Conservation (phyloP, 2,113 vertebrate genomes). For the Notothenia coriiceps region DNA sequence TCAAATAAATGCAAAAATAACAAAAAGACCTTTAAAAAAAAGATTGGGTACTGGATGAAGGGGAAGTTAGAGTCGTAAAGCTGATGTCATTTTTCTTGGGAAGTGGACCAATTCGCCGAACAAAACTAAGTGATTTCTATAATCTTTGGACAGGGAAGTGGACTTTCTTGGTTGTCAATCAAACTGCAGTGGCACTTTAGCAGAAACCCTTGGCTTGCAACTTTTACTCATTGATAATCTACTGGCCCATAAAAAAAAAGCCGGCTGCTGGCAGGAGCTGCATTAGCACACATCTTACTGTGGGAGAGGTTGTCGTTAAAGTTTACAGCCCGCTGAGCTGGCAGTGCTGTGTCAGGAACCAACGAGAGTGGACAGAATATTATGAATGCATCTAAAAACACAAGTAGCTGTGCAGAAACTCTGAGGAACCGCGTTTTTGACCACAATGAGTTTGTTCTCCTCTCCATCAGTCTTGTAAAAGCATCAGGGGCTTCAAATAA, state of each 20-base stretch:
- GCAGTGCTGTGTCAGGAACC: slow-evolving; percentile 41
- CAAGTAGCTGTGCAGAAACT: not conserved
- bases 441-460: not conserved
- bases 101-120: slow-evolving; percentile 33
- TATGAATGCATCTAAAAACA: slow-evolving; percentile 25
- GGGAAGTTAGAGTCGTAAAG: slow-evolving; percentile 43
- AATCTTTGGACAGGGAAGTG: slow-evolving; percentile 50
- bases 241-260: slow-evolving; percentile 37
- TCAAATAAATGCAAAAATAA: too few relatives aligned
- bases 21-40: not conserved
- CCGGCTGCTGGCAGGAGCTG: slow-evolving; percentile 42
- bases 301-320: slow-evolving; percentile 56
- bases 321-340: slow-evolving; percentile 67
- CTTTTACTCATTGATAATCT: slow-evolving; percentile 51
- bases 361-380: slow-evolving; percentile 47
- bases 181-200: slow-evolving; percentile 19
- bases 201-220: slow-evolving; percentile 27
- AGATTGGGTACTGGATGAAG: not conserved
- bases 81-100: slow-evolving; percentile 75
- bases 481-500: slow-evolving; percentile 16
- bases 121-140: slow-evolving; percentile 82
- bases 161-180: slow-evolving; percentile 36
- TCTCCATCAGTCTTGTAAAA: not conserved
- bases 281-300: slow-evolving; percentile 43
- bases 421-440: slow-evolving; percentile 7